Percentiles rank a stretch among this genome's conserved stretches.
Conservation (phyloP, 2,113 vertebrate species). For the Strigops habroptila region DNA sequence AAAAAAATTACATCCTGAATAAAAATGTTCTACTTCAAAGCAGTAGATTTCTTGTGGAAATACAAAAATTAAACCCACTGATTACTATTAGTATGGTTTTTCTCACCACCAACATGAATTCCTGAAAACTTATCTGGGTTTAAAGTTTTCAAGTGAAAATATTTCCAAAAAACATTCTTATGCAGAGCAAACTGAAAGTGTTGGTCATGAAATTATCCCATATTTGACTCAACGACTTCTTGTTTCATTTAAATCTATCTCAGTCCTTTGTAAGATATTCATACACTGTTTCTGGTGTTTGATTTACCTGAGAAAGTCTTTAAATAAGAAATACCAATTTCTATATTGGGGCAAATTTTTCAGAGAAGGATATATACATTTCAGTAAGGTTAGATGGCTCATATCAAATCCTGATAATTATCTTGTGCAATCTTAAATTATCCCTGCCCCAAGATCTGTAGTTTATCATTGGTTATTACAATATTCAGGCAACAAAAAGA, state of each 20-base stretch:
- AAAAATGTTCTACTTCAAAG: not conserved
- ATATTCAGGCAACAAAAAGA: not conserved
- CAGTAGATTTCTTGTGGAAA: not conserved
- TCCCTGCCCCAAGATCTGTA: not conserved
- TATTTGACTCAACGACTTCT: not conserved
- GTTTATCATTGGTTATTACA: not conserved
- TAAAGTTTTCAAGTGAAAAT: not conserved
- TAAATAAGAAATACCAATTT: not conserved
- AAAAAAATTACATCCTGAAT: not conserved
- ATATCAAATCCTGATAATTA: not conserved
- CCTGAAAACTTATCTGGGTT: not conserved
- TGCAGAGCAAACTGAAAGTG: not conserved
- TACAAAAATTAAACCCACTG: rapidly evolving
- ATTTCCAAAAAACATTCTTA: not conserved
- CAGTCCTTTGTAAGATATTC: not conserved
- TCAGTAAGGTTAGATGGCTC: not conserved
- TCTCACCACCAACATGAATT: not conserved
- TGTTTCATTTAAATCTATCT: not conserved
- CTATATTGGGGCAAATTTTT: not conserved
- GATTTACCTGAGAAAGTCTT: not conserved
- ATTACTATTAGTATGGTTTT: not conserved
- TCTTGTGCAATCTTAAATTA: not conserved
- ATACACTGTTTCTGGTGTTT: not conserved
- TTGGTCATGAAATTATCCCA: not conserved
- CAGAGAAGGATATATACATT: not conserved